Base-by-base conservation (phyloP, 2,113 vertebrate species). In the Equus przewalskii region DNA sequence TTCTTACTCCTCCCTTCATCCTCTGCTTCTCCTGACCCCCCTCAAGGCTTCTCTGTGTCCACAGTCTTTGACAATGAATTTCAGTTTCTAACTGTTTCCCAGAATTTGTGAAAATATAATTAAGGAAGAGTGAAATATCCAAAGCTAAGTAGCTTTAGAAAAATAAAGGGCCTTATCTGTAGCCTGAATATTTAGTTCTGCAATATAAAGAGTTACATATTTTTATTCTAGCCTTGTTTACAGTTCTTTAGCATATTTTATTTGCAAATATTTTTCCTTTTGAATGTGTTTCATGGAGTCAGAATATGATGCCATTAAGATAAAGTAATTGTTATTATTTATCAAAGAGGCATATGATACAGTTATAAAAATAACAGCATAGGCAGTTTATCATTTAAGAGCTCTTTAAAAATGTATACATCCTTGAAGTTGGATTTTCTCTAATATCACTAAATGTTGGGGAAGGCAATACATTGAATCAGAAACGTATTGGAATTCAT, bases 371-470 rank as follows among this genome's bases (percentile, higher is more conserved):
- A 96, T 72, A 89, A 91, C 73, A 96, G 24, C 33, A 67, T 22
- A 80, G 21, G 51, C 30, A 84, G 76, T 41, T 88, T n/a, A 89
- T 89, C 76, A 89, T 92, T 92, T 85, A 94, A 82, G 14, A 81
- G 56, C 80, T 88, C 92, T 95, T 96, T 51, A 56, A 95, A 97
- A 92, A 95, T 67, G n/a, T 76, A 28, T 64, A 87, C 90, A 65
- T 94, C 16, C 18, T 89, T 92, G 21, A 80, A 80, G 15, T 90
- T 76, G 73, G 44, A 94, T 16, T 95, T 64, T 82, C 79, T 81
- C 60, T 86, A 87, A 75, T 62, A 54, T 95, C 18, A 15, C 26
- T 82, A 88, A 78, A 91, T 82, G 93, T 36, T 70, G 24, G 26
- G 26, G 11, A 93, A 76, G 36, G 18, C 60, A 82, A 87, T 49